A percentile compares a stretch with the other conserved stretches of the same genome.
phyloP scores from a whole-genome alignment of 2,113 vertebrate species.

The Regulus satrapa region DNA sequence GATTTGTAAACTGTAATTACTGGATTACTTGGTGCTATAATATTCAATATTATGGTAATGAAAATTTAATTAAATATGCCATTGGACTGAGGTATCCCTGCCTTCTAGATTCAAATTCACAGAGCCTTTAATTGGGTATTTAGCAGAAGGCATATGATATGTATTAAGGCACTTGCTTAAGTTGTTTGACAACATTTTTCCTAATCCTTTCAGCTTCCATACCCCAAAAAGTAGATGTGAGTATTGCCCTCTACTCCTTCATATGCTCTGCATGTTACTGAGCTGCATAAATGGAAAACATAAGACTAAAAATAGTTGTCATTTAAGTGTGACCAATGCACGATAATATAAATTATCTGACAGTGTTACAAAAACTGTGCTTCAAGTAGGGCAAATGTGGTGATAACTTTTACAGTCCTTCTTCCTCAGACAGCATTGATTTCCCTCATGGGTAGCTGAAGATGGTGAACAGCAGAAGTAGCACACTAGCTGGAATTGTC shows the following conservation, averaged over 20 bases:
- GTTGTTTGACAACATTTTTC: neutral
- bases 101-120: neutral
- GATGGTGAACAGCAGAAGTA: neutral
- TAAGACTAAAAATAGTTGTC: neutral
- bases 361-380: neutral
- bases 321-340: neutral
- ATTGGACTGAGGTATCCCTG: neutral
- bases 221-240: neutral
- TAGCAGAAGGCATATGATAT: neutral
- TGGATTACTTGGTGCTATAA: neutral
- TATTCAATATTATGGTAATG: neutral
- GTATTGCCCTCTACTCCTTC: neutral
- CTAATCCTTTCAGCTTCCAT: neutral
- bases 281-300: neutral
- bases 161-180: neutral
- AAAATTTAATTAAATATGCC: neutral
- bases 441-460: neutral
- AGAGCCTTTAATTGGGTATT: neutral
- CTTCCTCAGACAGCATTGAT: neutral
- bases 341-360: neutral
- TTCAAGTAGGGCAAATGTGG: neutral
- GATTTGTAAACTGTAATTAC: neutral
- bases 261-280: too few relatives aligned
- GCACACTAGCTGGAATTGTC: neutral
- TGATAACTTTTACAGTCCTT: neutral